phyloP scores from a whole-genome alignment of 1,140 invertebrate genomes.

The Laupala kohalensis region DNA sequence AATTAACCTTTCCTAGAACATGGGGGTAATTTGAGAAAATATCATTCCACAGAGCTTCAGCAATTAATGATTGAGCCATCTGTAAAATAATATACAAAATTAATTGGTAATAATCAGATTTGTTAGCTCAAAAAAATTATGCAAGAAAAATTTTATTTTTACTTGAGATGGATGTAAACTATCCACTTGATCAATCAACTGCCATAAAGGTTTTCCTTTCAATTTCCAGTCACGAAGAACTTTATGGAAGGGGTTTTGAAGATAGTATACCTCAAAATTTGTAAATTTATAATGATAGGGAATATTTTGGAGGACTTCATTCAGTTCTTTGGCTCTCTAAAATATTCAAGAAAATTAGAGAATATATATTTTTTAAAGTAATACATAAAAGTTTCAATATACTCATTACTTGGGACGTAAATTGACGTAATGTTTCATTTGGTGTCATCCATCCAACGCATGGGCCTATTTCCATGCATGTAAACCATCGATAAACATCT shows the following conservation, averaged over 20 bases:
- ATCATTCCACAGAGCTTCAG: conserved; percentile 7
- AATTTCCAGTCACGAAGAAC: conserved; percentile 28
- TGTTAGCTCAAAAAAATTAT: background rate
- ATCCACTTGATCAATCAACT: conserved; percentile 36
- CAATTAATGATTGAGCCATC: conserved; percentile 4
- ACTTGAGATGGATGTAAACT: conserved; percentile 39
- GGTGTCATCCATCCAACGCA: conserved; percentile 35
- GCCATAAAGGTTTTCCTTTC: conserved; percentile 26
- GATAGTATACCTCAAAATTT: conserved; percentile 30
- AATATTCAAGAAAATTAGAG: background rate
- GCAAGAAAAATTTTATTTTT: background rate
- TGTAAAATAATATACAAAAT: background rate
- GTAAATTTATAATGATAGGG: conserved; percentile 23
- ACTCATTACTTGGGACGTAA: conserved; percentile 23
- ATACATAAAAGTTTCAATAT: background rate
- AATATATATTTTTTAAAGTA: background rate
- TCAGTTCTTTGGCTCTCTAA: conserved; percentile 27
- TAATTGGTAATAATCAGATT: background rate
- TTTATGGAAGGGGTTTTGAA: conserved; percentile 29
- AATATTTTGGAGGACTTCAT: conserved; percentile 26
- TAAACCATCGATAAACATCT: conserved; percentile 33
- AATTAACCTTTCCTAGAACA: conserved; percentile 8
- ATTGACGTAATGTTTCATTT: conserved; percentile 29
- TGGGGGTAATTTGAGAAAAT: conserved; percentile 8
- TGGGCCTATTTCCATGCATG: conserved; percentile 34